Evolutionary conservation across 92 coral and sea anemone species (phyloP).

Genomic region (Diadumene lineata): DNA sequence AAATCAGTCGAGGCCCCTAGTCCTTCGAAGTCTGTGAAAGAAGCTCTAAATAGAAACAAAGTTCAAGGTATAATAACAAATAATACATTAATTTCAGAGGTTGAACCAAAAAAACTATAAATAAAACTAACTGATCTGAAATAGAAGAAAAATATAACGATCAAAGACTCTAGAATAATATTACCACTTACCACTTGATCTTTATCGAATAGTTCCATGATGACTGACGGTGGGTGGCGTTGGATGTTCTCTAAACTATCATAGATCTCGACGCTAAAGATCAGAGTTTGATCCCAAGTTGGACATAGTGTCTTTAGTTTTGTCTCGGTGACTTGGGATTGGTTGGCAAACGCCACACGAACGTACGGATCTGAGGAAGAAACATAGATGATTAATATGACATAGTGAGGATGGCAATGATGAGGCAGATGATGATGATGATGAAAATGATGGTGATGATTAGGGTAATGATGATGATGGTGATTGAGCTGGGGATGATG

Average conservation of each 20-base stretch:
- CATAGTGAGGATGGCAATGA: background rate
- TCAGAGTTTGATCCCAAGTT: constrained; percentile 97
- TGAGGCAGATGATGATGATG: background rate
- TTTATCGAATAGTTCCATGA: constrained; percentile 85
- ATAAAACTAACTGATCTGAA: no score
- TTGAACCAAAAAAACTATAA: no score
- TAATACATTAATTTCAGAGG: no score
- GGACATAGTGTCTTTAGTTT: constrained; percentile 82
- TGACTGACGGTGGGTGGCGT: constrained; percentile 83
- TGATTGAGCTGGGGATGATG: background rate
- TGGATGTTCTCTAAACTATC: constrained; percentile 75
- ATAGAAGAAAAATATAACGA: background rate
- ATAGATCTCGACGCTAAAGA: constrained; percentile 72
- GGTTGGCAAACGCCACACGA: constrained; percentile 79
- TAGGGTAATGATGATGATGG: background rate
- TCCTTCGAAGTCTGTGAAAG: no score
- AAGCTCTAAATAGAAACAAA: no score
- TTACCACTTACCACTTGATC: constrained; percentile 63
- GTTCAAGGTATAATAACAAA: no score
- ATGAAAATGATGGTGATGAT: background rate
- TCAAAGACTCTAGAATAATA: background rate
- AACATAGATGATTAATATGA: no score
- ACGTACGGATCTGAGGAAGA: constrained; percentile 90
- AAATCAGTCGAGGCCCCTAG: no score
- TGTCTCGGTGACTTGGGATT: constrained; percentile 76